phyloP scores from a whole-genome alignment of 2,113 vertebrate genomes.

The Neogale vison region DNA sequence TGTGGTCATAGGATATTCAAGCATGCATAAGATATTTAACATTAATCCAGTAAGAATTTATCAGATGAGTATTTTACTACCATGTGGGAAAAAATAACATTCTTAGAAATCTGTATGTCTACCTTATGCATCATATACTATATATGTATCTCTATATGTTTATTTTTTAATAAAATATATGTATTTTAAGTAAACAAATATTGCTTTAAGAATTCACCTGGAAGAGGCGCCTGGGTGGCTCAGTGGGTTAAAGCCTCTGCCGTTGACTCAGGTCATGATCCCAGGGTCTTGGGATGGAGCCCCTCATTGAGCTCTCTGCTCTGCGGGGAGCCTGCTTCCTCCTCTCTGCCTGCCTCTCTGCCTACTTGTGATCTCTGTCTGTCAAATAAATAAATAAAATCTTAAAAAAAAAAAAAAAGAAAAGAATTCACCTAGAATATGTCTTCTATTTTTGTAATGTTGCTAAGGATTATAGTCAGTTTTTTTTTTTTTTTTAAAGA shows the following conservation, averaged over 20 bases:
- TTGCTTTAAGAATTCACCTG: neutral
- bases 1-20: neutral
- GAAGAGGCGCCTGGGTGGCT: too few relatives aligned
- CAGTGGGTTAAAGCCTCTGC: too few relatives aligned
- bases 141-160: neutral
- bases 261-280: too few relatives aligned
- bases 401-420: too few relatives aligned
- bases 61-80: neutral
- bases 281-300: too few relatives aligned
- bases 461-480: neutral
- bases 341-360: too few relatives aligned
- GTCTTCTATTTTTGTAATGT: neutral
- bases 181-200: neutral
- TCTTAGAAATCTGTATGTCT: neutral
- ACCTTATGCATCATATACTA: neutral
- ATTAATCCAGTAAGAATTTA: conserved; percentile 1
- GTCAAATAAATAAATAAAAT: too few relatives aligned
- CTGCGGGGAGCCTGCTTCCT: too few relatives aligned
- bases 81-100: neutral
- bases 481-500: neutral
- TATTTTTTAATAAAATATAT: neutral
- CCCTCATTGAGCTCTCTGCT: too few relatives aligned
- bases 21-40: neutral
- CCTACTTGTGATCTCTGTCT: too few relatives aligned
- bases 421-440: neutral